Percentiles rank a stretch among this genome's conserved stretches.
These are phyloP conservation scores for Thalpophila matura DNA, from an alignment of 2,888 invertebrate species.

Conservation along the genomic window DNA sequence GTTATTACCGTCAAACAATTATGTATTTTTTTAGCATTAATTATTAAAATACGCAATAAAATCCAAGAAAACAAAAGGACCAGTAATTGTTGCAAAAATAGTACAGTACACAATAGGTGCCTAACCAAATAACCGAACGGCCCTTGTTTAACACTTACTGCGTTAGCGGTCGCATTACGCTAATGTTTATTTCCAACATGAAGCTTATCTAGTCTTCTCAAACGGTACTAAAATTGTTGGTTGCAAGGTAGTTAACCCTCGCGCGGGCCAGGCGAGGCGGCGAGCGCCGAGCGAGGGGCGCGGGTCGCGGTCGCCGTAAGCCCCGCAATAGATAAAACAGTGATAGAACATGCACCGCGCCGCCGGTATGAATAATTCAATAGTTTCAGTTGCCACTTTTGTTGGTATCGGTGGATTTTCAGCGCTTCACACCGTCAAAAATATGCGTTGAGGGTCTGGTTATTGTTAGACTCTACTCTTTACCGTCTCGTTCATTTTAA, in stretches of 20 bases:
- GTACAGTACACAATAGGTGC: slow-evolving; percentile 51
- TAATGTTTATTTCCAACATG: slow-evolving; percentile 87
- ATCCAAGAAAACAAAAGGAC: neutral
- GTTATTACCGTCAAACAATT: neutral
- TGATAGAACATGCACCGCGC: slow-evolving; percentile 91
- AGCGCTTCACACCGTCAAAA: slow-evolving; percentile 89
- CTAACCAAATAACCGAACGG: slow-evolving; percentile 68
- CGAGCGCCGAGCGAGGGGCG: slow-evolving; percentile 70
- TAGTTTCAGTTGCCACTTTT: slow-evolving; percentile 91
- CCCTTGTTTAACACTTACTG: slow-evolving; percentile 78
- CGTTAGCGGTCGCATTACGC: slow-evolving; percentile 82
- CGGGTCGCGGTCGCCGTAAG: slow-evolving; percentile 78
- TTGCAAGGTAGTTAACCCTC: slow-evolving; percentile 89
- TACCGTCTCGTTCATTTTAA: slow-evolving; percentile 79
- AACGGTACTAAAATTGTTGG: slow-evolving; percentile 87
- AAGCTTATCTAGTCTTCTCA: slow-evolving; percentile 88
- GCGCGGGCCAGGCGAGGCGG: slow-evolving; percentile 72
- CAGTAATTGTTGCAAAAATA: slow-evolving; percentile 45
- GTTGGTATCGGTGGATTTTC: slow-evolving; percentile 91
- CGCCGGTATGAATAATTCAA: slow-evolving; percentile 90
- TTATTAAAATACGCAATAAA: slow-evolving; percentile 7
- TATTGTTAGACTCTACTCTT: slow-evolving; percentile 85
- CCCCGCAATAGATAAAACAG: slow-evolving; percentile 91
- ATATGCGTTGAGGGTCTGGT: slow-evolving; percentile 87
- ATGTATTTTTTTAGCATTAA: neutral